phyloP scores from a whole-genome alignment of 2,888 invertebrate genomes.

The Zeuzera pyrina region DNA sequence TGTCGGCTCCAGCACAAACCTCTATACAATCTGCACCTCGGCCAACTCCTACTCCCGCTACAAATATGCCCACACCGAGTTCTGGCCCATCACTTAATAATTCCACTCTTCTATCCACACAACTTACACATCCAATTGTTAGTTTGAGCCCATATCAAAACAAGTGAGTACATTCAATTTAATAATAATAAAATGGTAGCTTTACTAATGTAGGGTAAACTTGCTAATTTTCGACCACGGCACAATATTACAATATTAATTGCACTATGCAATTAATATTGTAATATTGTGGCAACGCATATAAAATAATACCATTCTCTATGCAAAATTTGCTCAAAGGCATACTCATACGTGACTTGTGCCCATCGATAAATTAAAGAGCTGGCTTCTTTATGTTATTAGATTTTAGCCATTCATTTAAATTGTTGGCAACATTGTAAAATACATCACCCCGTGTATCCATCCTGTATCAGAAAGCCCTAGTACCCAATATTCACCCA shows the following conservation, averaged over 20 bases:
- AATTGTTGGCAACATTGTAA: too few relatives aligned
- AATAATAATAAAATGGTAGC: not conserved
- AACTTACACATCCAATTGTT: constrained; percentile 82
- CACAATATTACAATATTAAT: not conserved
- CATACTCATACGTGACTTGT: too few relatives aligned
- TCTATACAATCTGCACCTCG: constrained; percentile 27
- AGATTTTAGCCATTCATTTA: too few relatives aligned
- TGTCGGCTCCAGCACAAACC: constrained; percentile 24
- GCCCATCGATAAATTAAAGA: too few relatives aligned
- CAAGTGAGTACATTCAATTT: constrained; percentile 72
- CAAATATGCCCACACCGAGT: constrained; percentile 18
- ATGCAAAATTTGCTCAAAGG: too few relatives aligned
- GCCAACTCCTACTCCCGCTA: constrained; percentile 15
- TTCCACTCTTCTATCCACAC: constrained; percentile 54
- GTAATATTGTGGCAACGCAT: not conserved
- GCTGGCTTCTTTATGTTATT: too few relatives aligned
- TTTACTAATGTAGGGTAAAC: too few relatives aligned
- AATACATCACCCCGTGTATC: too few relatives aligned
- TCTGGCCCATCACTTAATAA: constrained; percentile 38
- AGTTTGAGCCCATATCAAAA: constrained; percentile 95
- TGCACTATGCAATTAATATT: not conserved
- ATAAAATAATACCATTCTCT: too few relatives aligned
- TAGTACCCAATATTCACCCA: too few relatives aligned
- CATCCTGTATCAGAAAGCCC: too few relatives aligned
- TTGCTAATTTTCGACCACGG: too few relatives aligned